These are phyloP conservation scores for Otocyon megalotis DNA, from an alignment of 2,113 vertebrate species.

Conservation along the genomic window DNA sequence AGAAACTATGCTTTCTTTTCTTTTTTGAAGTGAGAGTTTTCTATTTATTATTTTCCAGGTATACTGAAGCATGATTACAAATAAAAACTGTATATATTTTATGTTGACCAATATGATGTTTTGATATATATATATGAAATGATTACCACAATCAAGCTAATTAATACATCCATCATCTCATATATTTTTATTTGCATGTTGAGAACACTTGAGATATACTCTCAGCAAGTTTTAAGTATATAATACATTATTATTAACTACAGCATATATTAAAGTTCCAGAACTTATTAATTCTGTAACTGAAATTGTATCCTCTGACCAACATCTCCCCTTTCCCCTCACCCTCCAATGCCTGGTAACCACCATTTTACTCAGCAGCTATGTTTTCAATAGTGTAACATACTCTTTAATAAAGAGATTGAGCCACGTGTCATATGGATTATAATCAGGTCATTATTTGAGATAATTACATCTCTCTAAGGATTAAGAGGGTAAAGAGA, in stretches of 20 bases:
- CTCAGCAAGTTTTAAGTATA: neutral
- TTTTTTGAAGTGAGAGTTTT: neutral
- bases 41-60: neutral
- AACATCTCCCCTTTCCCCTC: neutral
- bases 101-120: neutral
- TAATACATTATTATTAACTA: neutral
- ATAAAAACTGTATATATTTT: neutral
- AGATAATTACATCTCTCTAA: neutral
- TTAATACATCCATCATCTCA: neutral
- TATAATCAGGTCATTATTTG: neutral
- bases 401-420: neutral
- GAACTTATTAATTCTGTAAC: neutral
- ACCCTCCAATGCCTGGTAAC: neutral
- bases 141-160: neutral
- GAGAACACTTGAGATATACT: neutral
- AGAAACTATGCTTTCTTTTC: neutral
- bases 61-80: neutral
- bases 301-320: neutral
- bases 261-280: neutral
- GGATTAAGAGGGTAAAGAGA: neutral
- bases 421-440: neutral
- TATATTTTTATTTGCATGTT: neutral
- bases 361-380: neutral
- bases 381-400: neutral
- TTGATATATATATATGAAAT: neutral